Conservation (phyloP, 2,888 invertebrate species). For the Pseudococcus viburni region DNA sequence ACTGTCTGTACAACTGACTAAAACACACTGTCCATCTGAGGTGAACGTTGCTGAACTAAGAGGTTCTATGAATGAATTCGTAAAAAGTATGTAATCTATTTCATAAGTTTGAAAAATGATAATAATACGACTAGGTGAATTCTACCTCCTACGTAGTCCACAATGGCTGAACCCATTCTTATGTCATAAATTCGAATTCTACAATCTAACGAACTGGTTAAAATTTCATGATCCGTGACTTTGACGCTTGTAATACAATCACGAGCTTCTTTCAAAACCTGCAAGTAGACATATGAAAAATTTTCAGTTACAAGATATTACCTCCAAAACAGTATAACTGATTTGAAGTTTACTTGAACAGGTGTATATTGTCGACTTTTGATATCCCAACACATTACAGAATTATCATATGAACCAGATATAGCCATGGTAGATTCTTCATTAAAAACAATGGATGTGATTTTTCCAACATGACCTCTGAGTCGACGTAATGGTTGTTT, state of each 20-base stretch:
- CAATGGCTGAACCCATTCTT: constrained; percentile 84
- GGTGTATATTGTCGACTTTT: constrained; percentile 80
- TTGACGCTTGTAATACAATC: constrained; percentile 87
- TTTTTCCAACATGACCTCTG: constrained; percentile 89
- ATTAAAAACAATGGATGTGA: constrained; percentile 90
- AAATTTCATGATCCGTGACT: constrained; percentile 90
- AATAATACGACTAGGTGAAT: background rate
- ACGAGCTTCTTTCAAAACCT: constrained; percentile 89
- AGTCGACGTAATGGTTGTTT: constrained; percentile 88
- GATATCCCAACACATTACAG: constrained; percentile 93
- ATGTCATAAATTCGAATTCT: constrained; percentile 92
- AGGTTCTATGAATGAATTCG: constrained; percentile 74
- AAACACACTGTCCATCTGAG: constrained; percentile 91
- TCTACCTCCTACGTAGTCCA: constrained; percentile 87
- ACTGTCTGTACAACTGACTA: constrained; percentile 88
- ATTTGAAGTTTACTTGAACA: constrained; percentile 76
- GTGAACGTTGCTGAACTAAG: constrained; percentile 89
- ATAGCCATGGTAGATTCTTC: constrained; percentile 94
- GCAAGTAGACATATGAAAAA: constrained; percentile 67
- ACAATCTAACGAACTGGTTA: constrained; percentile 91
- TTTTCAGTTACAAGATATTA: background rate
- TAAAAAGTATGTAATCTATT: background rate
- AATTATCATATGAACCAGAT: constrained; percentile 95
- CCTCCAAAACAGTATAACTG: background rate
- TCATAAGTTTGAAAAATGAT: background rate